Evolutionary conservation across 1,140 invertebrate genomes (phyloP), one percentile per base, ranked within the genome.

Genomic region (Cylas formicarius): DNA sequence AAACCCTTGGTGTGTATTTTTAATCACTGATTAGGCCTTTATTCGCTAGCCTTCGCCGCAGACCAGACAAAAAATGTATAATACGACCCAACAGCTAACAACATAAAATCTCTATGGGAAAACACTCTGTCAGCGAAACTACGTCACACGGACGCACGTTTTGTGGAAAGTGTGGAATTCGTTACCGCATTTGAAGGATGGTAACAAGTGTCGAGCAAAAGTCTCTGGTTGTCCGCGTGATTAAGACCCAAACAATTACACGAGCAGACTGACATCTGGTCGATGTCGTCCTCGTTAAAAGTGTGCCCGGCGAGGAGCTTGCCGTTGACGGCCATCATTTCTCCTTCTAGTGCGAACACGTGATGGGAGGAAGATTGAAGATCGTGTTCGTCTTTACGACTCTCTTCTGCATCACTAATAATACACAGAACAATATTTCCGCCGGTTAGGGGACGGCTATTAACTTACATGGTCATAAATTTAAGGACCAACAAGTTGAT

Each of bases 401-500:
- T 86, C 58, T 93, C 90, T 58, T 90, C 88, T 2, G 88, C 89
- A 65, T 93, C 90, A 75, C 80, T 83, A 49, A 32, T 44, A 51
- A 51, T 17, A 16, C 14, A 31, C 27, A 5, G 5, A 17, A 19
- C 19, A 21, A 38, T 6, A 40, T 29, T 4, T 27, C 3, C 13
- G 9, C 9, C 13, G 13, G 13, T 26, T 26, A 26, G 8, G 24
- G 24, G 13, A 26, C 24, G 24, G n/a, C n/a, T n/a, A n/a, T n/a
- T n/a, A 42, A 71, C 73, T 76, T 69, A 84, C 90, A 98, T 95
- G 2, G 95, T 98, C 81, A 99, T 90, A 70, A 99, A 98, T 20
- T 95, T 78, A 1, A 99, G 77, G 0, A 99, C 95, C 1, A 99
- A 71, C 28, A 99, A 77, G 72, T 99, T 99, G 56, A 99, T 97